Conservation (phyloP, 2,797 vertebrate species). For the Eulemur mongoz region DNA sequence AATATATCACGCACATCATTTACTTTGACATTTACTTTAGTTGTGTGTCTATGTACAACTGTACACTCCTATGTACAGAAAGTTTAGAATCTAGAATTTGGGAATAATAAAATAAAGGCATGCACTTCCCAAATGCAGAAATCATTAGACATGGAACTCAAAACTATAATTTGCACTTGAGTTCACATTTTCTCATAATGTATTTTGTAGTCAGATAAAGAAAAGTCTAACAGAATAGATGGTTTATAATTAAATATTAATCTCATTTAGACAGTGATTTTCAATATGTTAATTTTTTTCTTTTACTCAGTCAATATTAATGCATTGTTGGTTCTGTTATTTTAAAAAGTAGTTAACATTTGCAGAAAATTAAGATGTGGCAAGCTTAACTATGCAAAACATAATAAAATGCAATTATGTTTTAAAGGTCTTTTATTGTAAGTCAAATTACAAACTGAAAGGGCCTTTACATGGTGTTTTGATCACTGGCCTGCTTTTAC, state of each 20-base stretch:
- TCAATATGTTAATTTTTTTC: conserved; percentile 10
- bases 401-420: conserved; percentile 20
- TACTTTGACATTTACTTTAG: background rate
- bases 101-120: background rate
- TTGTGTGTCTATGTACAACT: background rate
- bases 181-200: background rate
- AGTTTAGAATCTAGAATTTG: conserved; percentile 10
- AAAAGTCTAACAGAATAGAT: background rate
- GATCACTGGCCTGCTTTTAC: background rate
- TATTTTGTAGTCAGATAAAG: background rate
- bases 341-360: conserved; percentile 13
- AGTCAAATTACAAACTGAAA: background rate
- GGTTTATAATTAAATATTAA: conserved; percentile 9
- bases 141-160: background rate
- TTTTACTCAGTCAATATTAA: background rate
- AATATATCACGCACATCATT: background rate
- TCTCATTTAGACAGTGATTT: conserved; percentile 7
- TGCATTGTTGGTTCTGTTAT: background rate
- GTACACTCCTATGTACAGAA: background rate
- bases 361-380: conserved; percentile 33
- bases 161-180: background rate
- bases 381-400: background rate
- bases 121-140: background rate
- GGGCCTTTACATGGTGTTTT: background rate
- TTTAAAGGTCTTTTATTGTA: background rate